These are phyloP conservation scores for Dolichopus griseipennis DNA, from an alignment of 2,888 invertebrate species.

Conservation along the genomic window DNA sequence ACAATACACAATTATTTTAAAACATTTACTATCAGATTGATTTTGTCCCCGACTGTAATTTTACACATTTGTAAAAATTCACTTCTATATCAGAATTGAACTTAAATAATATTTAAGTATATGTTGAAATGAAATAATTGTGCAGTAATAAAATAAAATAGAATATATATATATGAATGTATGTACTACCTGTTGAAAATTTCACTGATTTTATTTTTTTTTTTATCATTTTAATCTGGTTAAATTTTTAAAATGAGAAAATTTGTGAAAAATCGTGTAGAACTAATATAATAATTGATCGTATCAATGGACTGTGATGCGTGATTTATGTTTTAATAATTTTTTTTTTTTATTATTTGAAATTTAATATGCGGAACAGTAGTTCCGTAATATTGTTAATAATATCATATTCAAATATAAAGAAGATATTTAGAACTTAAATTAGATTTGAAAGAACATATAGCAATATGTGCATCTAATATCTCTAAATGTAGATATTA, in stretches of 20 bases:
- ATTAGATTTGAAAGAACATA: too few species aligned
- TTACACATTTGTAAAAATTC: not conserved
- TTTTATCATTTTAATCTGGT: not conserved
- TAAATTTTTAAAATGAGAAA: not conserved
- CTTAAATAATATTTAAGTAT: not conserved
- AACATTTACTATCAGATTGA: too few species aligned
- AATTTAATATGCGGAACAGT: not conserved
- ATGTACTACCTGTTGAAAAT: not conserved
- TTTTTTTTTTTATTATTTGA: not conserved
- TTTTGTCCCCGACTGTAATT: not conserved
- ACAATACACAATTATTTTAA: too few species aligned
- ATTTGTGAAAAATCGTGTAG: not conserved
- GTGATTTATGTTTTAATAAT: conserved; percentile 9
- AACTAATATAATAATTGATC: conserved; percentile 7
- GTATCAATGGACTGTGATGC: conserved; percentile 1
- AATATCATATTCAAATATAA: too few species aligned
- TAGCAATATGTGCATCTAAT: too few species aligned
- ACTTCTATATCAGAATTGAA: not conserved
- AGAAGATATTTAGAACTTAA: too few species aligned
- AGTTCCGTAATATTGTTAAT: too few species aligned
- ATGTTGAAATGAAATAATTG: not conserved
- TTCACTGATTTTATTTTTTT: not conserved
- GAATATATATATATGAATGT: too few species aligned
- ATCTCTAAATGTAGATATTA: too few species aligned
- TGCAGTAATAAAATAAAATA: not conserved